These are phyloP conservation scores for Platycercus adscitus DNA, from an alignment of 2,113 vertebrate genomes.

Conservation along the genomic window DNA sequence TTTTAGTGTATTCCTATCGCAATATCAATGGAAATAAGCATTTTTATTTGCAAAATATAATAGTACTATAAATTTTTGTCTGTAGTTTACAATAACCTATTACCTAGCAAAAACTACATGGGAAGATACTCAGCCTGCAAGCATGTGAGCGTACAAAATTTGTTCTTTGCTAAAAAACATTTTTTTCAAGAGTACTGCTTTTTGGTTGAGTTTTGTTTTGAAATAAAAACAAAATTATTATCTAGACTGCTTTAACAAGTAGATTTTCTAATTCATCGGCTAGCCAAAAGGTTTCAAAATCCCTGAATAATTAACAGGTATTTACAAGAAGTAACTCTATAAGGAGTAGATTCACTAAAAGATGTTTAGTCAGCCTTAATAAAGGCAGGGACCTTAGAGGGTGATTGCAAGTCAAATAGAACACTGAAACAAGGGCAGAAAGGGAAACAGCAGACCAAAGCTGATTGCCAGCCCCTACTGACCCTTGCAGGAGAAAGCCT, in stretches of 20 bases:
- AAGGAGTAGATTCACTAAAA: not conserved
- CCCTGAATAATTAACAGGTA: conserved; percentile 3
- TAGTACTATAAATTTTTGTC: not conserved
- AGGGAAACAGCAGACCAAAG: not conserved
- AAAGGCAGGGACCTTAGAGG: not conserved
- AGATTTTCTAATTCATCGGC: not conserved
- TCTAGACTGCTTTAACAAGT: not conserved
- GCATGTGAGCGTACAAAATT: not conserved
- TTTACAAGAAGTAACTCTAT: not conserved
- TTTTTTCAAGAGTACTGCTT: not conserved
- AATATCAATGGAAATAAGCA: not conserved
- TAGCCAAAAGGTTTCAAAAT: not conserved
- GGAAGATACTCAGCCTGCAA: not conserved
- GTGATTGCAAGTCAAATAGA: not conserved
- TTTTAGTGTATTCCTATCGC: not conserved
- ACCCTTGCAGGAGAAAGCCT: not conserved
- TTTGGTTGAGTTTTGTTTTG: not conserved
- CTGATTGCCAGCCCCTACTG: not conserved
- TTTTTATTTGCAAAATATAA: not conserved
- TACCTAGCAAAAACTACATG: not conserved
- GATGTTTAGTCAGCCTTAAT: not conserved
- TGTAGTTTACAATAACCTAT: not conserved
- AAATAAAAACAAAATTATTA: not conserved
- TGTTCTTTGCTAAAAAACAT: not conserved
- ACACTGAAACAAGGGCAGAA: not conserved